Evolutionary conservation across 1,140 invertebrate species (phyloP), one percentile per base, ranked within the genome.

Genomic region (Dreissena polymorpha): DNA sequence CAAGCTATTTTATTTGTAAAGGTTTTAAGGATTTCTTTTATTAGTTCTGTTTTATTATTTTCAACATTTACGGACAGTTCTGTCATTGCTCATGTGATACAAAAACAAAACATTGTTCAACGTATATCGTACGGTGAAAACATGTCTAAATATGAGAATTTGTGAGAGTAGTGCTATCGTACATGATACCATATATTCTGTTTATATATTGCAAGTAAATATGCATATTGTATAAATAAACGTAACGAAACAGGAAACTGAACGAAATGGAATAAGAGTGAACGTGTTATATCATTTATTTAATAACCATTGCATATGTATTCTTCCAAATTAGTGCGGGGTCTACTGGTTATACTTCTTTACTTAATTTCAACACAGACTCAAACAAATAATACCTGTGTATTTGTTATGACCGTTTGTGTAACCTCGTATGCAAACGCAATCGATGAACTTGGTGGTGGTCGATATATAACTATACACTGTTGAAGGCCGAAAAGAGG

Each of bases 381-480:
- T 68, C 14, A 25, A n/a, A 23, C 23, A 57, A 21, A 14, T 14
- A 27, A 8, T 60, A 80, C 78, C 78, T 72, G 68, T 63, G 78
- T 80, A 51, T 72, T 39, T 2, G 21, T 80, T 5, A 80, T 27
- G n/a, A 80, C 29, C 13, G 57, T 13, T 50, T 72, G 68, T 18
- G 65, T 51, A n/a, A 80, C 64, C 27, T 80, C 78, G 51, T 80
- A 80, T 16, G 50, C 21, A 53, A 64, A 80, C 10, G 51, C 55
- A n/a, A 71, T 18, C 29, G 13, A 57, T 1, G 78, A 68, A 10
- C 68, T 60, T 3, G 78, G 51, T 21, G 65, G 67, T 23, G 80
- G 80, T 3, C 80, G 94, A 92, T 98, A 97, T 23, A 97, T 97
- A 51, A 96, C 97, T 49, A 98, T 93, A 86, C 98, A 94, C 91